These are phyloP conservation scores for Sciurus carolinensis DNA, from an alignment of 2,797 vertebrate species.

Conservation along the genomic window DNA sequence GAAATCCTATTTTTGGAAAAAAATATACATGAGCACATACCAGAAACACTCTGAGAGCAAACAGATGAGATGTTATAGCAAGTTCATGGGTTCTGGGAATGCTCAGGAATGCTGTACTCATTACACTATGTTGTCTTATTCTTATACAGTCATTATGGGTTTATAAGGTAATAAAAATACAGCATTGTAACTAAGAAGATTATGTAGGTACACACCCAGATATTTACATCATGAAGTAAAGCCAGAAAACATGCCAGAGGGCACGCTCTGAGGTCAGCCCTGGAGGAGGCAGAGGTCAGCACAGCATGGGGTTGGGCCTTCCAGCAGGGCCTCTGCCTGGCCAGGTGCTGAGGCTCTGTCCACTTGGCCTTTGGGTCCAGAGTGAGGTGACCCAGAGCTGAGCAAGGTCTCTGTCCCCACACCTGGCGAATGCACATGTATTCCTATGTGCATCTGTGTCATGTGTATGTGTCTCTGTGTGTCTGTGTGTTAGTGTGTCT, in stretches of 20 bases:
- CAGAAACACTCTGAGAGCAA: conserved; percentile 68
- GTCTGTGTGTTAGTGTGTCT: too few species aligned
- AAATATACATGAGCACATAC: conserved; percentile 39
- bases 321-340: neutral
- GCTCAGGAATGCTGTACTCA: neutral
- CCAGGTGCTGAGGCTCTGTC: too few species aligned
- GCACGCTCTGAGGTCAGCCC: neutral
- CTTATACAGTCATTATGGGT: conserved; percentile 23
- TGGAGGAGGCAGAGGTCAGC: fast-evolving
- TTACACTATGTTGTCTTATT: neutral
- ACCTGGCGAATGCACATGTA: too few species aligned
- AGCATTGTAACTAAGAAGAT: conserved; percentile 39
- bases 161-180: conserved; percentile 63
- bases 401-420: neutral
- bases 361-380: neutral
- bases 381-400: neutral
- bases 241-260: neutral
- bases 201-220: neutral
- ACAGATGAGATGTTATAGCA: conserved; percentile 44
- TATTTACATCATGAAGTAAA: too few species aligned
- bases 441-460: too few species aligned
- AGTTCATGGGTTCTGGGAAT: conserved; percentile 12
- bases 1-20: conserved; percentile 71
- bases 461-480: too few species aligned
- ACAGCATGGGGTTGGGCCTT: neutral